Evolutionary conservation across 2,797 vertebrate species (phyloP).

Genomic region (Lacerta viridis): DNA sequence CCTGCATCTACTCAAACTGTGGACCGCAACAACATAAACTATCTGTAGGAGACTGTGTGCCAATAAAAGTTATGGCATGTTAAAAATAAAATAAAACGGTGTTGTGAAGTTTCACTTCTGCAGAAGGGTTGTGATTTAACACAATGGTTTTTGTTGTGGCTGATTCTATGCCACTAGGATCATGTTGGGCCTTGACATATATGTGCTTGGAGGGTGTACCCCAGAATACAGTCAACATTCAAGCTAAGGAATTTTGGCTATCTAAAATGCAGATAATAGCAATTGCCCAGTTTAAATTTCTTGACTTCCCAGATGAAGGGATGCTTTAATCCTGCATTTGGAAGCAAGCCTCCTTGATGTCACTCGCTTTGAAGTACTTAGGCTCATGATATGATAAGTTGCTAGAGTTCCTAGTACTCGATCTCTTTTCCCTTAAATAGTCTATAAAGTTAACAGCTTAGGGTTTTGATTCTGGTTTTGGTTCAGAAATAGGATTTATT

Average conservation of each 20-base stretch:
- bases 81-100: neutral
- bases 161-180: neutral
- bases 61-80: neutral
- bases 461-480: accelerated
- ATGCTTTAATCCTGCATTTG: neutral
- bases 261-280: neutral
- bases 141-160: neutral
- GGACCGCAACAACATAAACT: neutral
- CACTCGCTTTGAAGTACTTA: neutral
- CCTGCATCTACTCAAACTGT: neutral
- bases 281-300: neutral
- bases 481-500: neutral
- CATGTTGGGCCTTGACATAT: neutral
- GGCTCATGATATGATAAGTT: neutral
- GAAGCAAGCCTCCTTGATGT: neutral
- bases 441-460: neutral
- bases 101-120: neutral
- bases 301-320: constrained; percentile 1
- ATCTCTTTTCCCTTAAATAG: neutral
- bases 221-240: neutral
- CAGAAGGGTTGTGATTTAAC: neutral
- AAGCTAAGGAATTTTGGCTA: neutral
- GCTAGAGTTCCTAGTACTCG: neutral
- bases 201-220: neutral
- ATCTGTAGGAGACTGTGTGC: neutral